Conservation (phyloP, 2,113 vertebrate species). For the Amia ocellicauda region DNA sequence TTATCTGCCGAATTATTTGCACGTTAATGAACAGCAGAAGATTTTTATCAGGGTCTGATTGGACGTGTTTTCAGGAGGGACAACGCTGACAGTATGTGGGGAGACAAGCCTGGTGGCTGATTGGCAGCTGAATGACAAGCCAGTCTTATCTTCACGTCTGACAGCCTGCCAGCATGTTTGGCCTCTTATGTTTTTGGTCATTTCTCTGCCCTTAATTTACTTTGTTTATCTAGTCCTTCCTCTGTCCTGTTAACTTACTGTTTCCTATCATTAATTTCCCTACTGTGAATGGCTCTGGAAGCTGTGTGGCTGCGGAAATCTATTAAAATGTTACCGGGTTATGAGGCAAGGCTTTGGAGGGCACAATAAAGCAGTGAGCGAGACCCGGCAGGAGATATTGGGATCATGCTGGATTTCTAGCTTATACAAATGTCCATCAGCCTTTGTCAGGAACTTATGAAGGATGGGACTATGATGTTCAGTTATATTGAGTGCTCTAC, state of each 20-base stretch:
- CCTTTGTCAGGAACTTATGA: no score
- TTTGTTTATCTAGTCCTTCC: conserved; percentile 8
- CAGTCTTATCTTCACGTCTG: conserved; percentile 44
- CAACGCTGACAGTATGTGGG: conserved; percentile 23
- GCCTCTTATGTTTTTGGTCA: conserved; percentile 52
- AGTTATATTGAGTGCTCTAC: no score
- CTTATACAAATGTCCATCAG: no score
- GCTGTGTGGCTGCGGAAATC: background rate
- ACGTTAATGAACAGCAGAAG: conserved; percentile 46
- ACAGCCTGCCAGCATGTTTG: conserved; percentile 67
- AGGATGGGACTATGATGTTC: no score
- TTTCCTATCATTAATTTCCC: background rate
- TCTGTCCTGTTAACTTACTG: conserved; percentile 8
- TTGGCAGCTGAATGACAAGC: conserved; percentile 17
- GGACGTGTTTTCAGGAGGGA: conserved; percentile 14
- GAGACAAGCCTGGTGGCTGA: conserved; percentile 18
- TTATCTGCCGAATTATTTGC: conserved; percentile 35
- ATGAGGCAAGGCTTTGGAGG: background rate
- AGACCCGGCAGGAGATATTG: no score
- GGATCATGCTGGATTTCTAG: no score
- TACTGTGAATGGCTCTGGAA: conserved; percentile 3
- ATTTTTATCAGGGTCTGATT: conserved; percentile 17
- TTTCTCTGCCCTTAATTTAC: conserved; percentile 10
- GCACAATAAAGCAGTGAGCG: background rate
- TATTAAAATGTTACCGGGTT: conserved; percentile 4